Evolutionary conservation across 2,113 vertebrate genomes (phyloP), one percentile per base, ranked within the genome.

Genomic region (Atherinomorus stipes): DNA sequence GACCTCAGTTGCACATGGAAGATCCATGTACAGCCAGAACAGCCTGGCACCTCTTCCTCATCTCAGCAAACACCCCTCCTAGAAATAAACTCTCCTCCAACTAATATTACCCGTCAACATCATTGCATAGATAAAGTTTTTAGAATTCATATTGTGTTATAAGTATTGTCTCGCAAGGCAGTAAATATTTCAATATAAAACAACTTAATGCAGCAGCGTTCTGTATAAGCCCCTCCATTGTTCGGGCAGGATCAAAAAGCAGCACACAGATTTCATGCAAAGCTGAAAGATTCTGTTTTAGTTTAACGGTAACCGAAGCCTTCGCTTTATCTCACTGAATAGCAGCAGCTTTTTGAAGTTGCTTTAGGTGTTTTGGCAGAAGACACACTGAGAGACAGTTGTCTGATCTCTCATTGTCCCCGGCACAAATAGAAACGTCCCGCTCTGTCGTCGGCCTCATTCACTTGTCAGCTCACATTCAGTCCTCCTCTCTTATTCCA

Each of bases 381-480:
- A 85, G 78, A 81, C 83, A 66, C 70, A 23, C 52, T 70, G 74
- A 53, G 80, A 89, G 88, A 90, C 81, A 75, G 88, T 83, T 21
- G 90, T 92, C 90, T 93, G 88, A 88, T 84, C 86, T 81, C 44
- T 38, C 61, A 81, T 94, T 91, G 87, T 93, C 69, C 78, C 45
- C 54, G 1, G 64, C 83, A 84, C 85, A 84, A 91, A 92, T 78
- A 77, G 73, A 84, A 88, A 89, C 40, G 87, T 91, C 89, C 64
- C 10, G 53, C 64, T 86, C 89, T 81, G 84, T 94, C 89, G 65
- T 75, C 86, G 18, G 63, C 8, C 51, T 74, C 83, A 85, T 92
- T 90, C 85, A 83, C 71, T 64, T 47, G 76, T 85, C 90, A 50
- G 62, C 68, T 78, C 71, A 3, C 75, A 63, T 86, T 84, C 75